These are phyloP conservation scores for Urechis unicinctus DNA, from an alignment of 2,888 invertebrate genomes.

Conservation along the genomic window DNA sequence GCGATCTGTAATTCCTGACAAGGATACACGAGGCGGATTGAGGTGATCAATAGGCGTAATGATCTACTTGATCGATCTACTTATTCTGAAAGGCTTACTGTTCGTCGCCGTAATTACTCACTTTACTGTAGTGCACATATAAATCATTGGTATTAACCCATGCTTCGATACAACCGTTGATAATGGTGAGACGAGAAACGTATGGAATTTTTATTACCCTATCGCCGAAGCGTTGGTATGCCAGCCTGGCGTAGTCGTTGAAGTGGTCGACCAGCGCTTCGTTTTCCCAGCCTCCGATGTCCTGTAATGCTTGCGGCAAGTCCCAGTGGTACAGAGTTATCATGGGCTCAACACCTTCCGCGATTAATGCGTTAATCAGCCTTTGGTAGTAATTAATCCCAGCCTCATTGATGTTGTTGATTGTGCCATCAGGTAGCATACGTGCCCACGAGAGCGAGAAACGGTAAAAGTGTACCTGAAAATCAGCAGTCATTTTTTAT, in stretches of 20 bases:
- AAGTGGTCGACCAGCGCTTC: slow-evolving; percentile 27
- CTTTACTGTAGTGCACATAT: too few relatives aligned
- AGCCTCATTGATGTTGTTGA: slow-evolving; percentile 57
- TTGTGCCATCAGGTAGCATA: slow-evolving; percentile 61
- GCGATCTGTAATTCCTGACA: too few relatives aligned
- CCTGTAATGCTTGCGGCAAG: slow-evolving; percentile 32
- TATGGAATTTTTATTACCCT: too few relatives aligned
- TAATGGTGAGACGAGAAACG: too few relatives aligned
- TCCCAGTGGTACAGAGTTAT: too few relatives aligned
- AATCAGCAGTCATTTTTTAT: too few relatives aligned
- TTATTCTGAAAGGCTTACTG: too few relatives aligned
- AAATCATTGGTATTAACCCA: neutral
- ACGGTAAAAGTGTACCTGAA: slow-evolving; percentile 44
- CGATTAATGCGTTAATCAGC: slow-evolving; percentile 65
- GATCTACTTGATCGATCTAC: too few relatives aligned
- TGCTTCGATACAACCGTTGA: too few relatives aligned
- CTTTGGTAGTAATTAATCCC: slow-evolving; percentile 73
- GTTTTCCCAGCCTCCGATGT: slow-evolving; percentile 41
- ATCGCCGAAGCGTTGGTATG: slow-evolving; percentile 32
- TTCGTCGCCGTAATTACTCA: too few relatives aligned
- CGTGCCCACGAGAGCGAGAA: slow-evolving; percentile 65
- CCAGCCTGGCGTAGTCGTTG: slow-evolving; percentile 29
- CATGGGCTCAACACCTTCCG: slow-evolving; percentile 58
- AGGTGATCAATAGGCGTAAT: too few relatives aligned
- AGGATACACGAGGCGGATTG: too few relatives aligned